Base-by-base conservation (phyloP, 2,888 invertebrate genomes). In the Erebia palarica region DNA sequence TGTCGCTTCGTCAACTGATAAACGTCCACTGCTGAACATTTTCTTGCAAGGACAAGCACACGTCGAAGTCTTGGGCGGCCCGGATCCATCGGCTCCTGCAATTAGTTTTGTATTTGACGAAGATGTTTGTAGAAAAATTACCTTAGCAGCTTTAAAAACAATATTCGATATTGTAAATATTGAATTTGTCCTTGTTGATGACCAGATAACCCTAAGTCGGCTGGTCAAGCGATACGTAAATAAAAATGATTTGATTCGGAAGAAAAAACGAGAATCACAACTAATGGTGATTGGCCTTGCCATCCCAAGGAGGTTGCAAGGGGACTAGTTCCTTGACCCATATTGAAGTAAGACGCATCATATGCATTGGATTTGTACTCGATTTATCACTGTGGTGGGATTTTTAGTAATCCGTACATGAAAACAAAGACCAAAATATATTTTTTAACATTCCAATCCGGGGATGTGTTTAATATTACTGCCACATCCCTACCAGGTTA, bases 171-270 rank as follows among this genome's bases (percentile, higher is more conserved):
- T 79, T 77, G 75, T 75, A 78, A 81, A 81, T 80, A 82, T 82
- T 78, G 79, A 82, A 82, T 87, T 84, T 90, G 88, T 86, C 89
- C 89, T 90, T 90, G 85, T 77, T 80, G 87, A 88, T 88, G 87
- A 83, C 86, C 87, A 86, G 88, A 89, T 88, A 88, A 88, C 88
- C 85, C 83, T 82, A 78, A 79, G 81, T 77, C 76, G 76, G 79
- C 77, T 89, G 88, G 86, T 85, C 90, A 89, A 87, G 86, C 84
- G 84, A 84, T 88, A 86, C 88, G 86, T 89, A 90, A 92, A 92
- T 92, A 92, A 90, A 91, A 91, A 90, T 91, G 86, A 91, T 91
- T 92, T 91, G 89, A 89, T 91, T 91, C 84, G 79, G 82, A 85
- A 84, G 79, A 87, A 89, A 91, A 91, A 91, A 88, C 75, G 79